Conservation (phyloP, 2,888 invertebrate genomes). For the Encarsia formosa region DNA sequence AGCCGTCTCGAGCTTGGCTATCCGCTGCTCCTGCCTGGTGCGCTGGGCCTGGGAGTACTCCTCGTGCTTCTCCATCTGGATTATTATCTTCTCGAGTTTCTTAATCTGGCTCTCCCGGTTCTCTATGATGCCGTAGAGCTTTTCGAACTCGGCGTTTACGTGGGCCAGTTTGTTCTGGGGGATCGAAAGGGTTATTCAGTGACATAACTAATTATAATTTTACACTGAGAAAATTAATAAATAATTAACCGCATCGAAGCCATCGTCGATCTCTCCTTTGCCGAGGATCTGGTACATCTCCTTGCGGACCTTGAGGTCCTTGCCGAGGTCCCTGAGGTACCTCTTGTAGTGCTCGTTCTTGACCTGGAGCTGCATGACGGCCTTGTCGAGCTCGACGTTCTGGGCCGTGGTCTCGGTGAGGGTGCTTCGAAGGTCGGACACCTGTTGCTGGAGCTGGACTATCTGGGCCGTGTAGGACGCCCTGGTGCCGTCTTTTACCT, state of each 20-base stretch:
- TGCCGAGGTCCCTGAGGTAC: slow-evolving; percentile 58
- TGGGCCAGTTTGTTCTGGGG: too few relatives aligned
- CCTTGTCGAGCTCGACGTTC: slow-evolving; percentile 54
- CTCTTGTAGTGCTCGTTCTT: slow-evolving; percentile 55
- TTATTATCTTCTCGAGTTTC: slow-evolving; percentile 56
- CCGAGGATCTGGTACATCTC: slow-evolving; percentile 48
- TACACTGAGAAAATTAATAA: too few relatives aligned
- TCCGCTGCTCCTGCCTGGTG: slow-evolving; percentile 58
- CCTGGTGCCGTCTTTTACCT: slow-evolving; percentile 31
- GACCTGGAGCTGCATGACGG: slow-evolving; percentile 56
- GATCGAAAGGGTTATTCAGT: too few relatives aligned
- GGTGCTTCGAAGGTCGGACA: slow-evolving; percentile 52
- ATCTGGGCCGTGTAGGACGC: slow-evolving; percentile 26
- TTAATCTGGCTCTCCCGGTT: slow-evolving; percentile 58
- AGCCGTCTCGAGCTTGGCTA: slow-evolving; percentile 57
- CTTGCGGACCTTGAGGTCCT: slow-evolving; percentile 60
- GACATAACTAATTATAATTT: too few relatives aligned
- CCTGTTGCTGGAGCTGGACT: slow-evolving; percentile 45
- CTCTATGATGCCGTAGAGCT: slow-evolving; percentile 55
- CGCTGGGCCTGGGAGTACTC: slow-evolving; percentile 58
- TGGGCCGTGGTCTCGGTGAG: slow-evolving; percentile 53
- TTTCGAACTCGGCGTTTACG: slow-evolving; percentile 53
- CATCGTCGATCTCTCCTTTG: too few relatives aligned
- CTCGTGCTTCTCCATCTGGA: slow-evolving; percentile 58
- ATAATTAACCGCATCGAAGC: too few relatives aligned